A percentile compares a stretch with the other conserved stretches of the same genome.
Conservation (phyloP, 2,113 vertebrate species). For the Pteronura brasiliensis region DNA sequence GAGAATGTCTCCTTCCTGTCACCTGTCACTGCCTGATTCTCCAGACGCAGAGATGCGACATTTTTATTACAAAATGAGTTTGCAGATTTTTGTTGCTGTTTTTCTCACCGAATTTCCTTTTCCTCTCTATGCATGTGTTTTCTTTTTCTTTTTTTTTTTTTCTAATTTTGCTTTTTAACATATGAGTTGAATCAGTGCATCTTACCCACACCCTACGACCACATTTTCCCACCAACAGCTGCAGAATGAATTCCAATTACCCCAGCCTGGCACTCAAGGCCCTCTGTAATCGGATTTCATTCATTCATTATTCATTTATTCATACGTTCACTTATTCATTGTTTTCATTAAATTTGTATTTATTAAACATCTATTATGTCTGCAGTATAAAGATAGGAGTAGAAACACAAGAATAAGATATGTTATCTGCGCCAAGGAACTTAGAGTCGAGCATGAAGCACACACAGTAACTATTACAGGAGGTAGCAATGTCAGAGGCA, state of each 20-base stretch:
- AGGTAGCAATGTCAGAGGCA: neutral
- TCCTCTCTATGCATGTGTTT: neutral
- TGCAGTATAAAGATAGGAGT: neutral
- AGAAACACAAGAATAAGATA: neutral
- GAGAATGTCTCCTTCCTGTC: neutral
- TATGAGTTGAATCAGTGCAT: neutral
- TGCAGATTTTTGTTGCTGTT: neutral
- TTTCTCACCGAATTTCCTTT: neutral
- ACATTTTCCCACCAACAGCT: neutral
- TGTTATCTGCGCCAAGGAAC: neutral
- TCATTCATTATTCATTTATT: neutral
- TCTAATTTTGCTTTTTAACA: slow-evolving; percentile 27
- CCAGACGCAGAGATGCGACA: neutral
- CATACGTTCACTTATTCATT: neutral
- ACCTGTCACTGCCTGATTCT: neutral
- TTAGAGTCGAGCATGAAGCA: neutral
- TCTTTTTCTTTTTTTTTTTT: neutral
- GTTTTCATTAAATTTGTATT: neutral
- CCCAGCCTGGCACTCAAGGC: neutral
- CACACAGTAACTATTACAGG: neutral
- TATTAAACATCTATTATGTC: slow-evolving; percentile 15
- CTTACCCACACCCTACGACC: neutral
- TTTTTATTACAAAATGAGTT: slow-evolving; percentile 24
- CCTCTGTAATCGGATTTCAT: neutral
- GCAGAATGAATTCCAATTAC: neutral